phyloP scores from a whole-genome alignment of 2,797 vertebrate species.

The Protosalanx chinensis region DNA sequence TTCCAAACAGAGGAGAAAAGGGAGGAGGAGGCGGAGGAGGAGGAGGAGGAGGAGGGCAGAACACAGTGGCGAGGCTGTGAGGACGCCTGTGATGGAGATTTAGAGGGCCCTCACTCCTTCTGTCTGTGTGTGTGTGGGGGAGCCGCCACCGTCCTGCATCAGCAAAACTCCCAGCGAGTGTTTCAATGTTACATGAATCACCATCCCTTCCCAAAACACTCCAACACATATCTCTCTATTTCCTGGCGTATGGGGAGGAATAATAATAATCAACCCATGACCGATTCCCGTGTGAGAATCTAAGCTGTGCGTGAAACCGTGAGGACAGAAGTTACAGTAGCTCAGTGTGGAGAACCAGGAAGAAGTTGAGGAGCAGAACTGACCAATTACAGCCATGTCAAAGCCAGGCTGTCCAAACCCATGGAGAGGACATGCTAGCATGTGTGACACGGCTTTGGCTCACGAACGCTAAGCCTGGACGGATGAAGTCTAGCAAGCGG shows the following conservation, averaged over 20 bases:
- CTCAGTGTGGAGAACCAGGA: slow-evolving; percentile 45
- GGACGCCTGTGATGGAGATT: slow-evolving; percentile 22
- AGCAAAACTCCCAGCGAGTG: slow-evolving; percentile 26
- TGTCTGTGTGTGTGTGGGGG: slow-evolving; percentile 37
- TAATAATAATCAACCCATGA: slow-evolving; percentile 43
- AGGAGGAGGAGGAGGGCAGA: background rate
- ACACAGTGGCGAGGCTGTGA: background rate
- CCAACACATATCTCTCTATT: slow-evolving; percentile 2
- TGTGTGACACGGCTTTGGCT: slow-evolving; percentile 32
- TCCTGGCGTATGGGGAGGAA: slow-evolving; percentile 41
- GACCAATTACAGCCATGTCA: slow-evolving; percentile 61
- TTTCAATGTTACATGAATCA: slow-evolving; percentile 52
- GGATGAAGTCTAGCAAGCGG: slow-evolving; percentile 39
- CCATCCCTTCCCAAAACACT: slow-evolving; percentile 15
- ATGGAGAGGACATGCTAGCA: slow-evolving; percentile 48
- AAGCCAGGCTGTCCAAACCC: slow-evolving; percentile 46
- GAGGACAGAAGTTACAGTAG: slow-evolving; percentile 40
- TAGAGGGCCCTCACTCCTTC: slow-evolving; percentile 9
- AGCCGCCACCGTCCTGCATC: slow-evolving; percentile 37
- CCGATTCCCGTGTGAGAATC: slow-evolving; percentile 44
- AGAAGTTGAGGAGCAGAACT: slow-evolving; percentile 54
- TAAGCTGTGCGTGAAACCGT: slow-evolving; percentile 38
- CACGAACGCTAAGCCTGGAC: slow-evolving; percentile 19
- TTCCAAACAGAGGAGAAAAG: slow-evolving; percentile 15
- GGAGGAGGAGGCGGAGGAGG: slow-evolving; percentile 16